Percentiles rank a stretch among this genome's conserved stretches.
These are phyloP conservation scores for Gymnothorax reevesii DNA, from an alignment of 2,797 vertebrate species.

Conservation along the genomic window DNA sequence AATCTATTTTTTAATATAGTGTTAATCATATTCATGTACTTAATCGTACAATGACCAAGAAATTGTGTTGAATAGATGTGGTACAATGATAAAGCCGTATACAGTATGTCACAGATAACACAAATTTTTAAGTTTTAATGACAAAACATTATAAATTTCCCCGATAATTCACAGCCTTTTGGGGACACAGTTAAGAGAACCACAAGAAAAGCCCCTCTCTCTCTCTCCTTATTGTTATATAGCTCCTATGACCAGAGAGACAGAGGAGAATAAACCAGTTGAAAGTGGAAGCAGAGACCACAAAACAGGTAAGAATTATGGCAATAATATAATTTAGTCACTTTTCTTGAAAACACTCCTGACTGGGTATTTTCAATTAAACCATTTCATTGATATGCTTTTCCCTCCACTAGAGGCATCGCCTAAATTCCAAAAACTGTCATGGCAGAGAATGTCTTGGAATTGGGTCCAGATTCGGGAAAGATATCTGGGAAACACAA, in stretches of 20 bases:
- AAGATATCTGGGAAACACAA: not conserved
- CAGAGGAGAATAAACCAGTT: not conserved
- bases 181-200: not conserved
- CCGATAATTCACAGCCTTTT: not conserved
- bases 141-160: no score
- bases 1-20: no score
- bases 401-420: conserved; percentile 50
- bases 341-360: not conserved
- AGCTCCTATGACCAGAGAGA: not conserved
- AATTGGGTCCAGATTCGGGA: not conserved
- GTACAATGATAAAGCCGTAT: not conserved
- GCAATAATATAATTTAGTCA: not conserved
- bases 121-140: not conserved
- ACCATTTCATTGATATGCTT: not conserved
- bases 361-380: not conserved
- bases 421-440: not conserved
- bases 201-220: not conserved
- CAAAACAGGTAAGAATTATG: not conserved
- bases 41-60: not conserved
- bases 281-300: not conserved
- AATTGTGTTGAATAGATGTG: not conserved
- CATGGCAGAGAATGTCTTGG: not conserved
- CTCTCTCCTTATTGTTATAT: not conserved
- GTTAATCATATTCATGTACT: not conserved
- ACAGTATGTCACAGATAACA: not conserved